Evolutionary conservation across 2,797 vertebrate species (phyloP).

Genomic region (Pseudopleuronectes americanus): DNA sequence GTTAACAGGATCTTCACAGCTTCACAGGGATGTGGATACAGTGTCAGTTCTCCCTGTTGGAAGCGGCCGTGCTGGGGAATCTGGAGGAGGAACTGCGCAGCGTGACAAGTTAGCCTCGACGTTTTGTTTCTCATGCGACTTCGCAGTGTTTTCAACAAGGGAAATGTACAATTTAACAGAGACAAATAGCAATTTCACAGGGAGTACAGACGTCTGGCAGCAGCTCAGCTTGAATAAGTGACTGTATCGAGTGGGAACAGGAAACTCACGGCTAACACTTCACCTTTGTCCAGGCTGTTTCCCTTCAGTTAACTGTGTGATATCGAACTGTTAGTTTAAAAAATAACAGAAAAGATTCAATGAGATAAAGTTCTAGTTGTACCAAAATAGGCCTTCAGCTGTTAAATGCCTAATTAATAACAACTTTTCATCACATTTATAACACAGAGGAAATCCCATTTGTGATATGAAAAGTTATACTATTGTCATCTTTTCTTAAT

Average conservation of each 20-base stretch:
- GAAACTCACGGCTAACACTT: conserved; percentile 2
- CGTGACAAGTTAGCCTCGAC: conserved; percentile 24
- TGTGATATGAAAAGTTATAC: no score
- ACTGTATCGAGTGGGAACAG: neutral
- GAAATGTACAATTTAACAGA: conserved; percentile 46
- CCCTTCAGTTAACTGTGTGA: neutral
- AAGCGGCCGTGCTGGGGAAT: conserved; percentile 32
- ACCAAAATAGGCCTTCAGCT: no score
- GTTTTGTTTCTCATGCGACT: conserved; percentile 40
- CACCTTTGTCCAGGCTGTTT: no score
- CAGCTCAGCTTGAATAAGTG: conserved; percentile 6
- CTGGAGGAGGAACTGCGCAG: conserved; percentile 11
- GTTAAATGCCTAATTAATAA: no score
- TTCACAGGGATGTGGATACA: conserved; percentile 38
- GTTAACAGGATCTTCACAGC: conserved; percentile 36
- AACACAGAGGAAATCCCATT: no score
- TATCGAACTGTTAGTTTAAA: no score
- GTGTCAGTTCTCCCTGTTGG: conserved; percentile 34
- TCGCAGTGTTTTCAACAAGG: conserved; percentile 13
- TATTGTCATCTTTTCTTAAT: no score
- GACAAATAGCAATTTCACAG: conserved; percentile 48
- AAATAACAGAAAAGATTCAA: neutral
- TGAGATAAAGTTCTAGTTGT: no score
- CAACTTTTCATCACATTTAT: no score
- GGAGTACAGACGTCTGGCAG: conserved; percentile 6